A percentile compares a stretch with the other conserved stretches of the same genome.
phyloP scores from a whole-genome alignment of 2,888 invertebrate genomes.

The Diarsia dahlii region DNA sequence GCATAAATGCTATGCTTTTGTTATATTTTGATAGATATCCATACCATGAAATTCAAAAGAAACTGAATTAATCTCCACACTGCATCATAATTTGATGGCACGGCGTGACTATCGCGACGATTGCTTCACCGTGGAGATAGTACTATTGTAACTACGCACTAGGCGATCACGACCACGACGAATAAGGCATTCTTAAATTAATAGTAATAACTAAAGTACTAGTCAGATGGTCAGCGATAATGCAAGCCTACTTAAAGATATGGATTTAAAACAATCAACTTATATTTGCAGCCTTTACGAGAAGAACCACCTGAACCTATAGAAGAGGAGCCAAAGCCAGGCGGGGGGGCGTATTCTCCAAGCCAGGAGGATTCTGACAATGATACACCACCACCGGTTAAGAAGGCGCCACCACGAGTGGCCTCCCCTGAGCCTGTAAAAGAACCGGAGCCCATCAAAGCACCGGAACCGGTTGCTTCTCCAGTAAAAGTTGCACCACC shows the following conservation, averaged over 20 bases:
- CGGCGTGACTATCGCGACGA: neutral
- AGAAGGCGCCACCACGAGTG: constrained; percentile 9
- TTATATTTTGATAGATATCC: neutral
- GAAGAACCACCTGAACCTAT: constrained; percentile 81
- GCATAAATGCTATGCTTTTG: neutral
- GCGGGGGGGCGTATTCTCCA: constrained; percentile 71
- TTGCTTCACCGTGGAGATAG: neutral
- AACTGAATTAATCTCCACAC: neutral
- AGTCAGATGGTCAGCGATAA: neutral
- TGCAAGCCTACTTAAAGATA: neutral
- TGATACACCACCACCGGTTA: constrained; percentile 47
- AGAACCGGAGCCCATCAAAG: constrained; percentile 2
- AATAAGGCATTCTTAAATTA: neutral
- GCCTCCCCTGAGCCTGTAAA: constrained; percentile 8
- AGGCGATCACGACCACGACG: neutral
- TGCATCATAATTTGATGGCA: neutral
- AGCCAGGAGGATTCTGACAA: constrained; percentile 70
- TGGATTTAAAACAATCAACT: neutral
- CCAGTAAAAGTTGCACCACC: constrained; percentile 5
- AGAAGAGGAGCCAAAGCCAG: constrained; percentile 72
- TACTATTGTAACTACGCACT: neutral
- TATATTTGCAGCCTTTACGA: constrained; percentile 65
- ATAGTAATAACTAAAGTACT: neutral
- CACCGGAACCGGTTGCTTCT: neutral
- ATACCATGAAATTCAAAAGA: neutral